Evolutionary conservation across 1,140 invertebrate genomes (phyloP), one percentile per base, ranked within the genome.

Genomic region (Zaprionus gabonicus): DNA sequence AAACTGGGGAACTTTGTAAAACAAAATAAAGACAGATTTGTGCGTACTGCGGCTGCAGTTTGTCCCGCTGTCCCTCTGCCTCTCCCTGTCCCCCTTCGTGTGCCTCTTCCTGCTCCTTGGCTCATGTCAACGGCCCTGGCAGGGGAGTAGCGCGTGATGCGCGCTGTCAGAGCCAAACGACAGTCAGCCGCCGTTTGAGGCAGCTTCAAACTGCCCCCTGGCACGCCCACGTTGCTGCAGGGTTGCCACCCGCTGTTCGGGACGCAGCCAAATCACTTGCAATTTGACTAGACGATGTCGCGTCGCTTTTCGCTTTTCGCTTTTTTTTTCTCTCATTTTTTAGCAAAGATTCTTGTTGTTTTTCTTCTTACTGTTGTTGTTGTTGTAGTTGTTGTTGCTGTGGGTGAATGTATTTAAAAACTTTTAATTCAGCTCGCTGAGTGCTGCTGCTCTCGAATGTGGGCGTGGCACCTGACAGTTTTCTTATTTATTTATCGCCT

Each of bases 251-350:
- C 76, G 64, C 78, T 36, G 66, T 46, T 64, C 64, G 57, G 58
- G 78, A 46, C 53, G 71, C 66, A 78, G 66, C 51, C 76, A 81
- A 81, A 79, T 79, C 66, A 71, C 72, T 81, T 81, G 76, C 78
- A 81, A 81, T 79, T 81, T 75, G 78, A 79, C 78, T 81, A 81
- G 78, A 81, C 78, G 71, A 58, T 38, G 78, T 81, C 78, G 71
- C 78, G 76, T 76, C 77, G 57, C 25, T 73, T 75, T 23, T 23
- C 23, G 23, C 23, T 78, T 78, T 79, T 79, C 64, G 56, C 46
- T 58, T 71, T 68, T 57, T 65, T 65, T 58, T 65, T 53, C 10
- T 28, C 27, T 58, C 31, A 46, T 78, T 65, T 65, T 51, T 74
- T 34, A 34, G 9, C 31, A 70, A n/a, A 75, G 55, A 49, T 75